Percentiles rank a stretch among this genome's conserved stretches.
Evolutionary conservation across 2,888 invertebrate species (phyloP).

Genomic region (Eupithecia inturbata): DNA sequence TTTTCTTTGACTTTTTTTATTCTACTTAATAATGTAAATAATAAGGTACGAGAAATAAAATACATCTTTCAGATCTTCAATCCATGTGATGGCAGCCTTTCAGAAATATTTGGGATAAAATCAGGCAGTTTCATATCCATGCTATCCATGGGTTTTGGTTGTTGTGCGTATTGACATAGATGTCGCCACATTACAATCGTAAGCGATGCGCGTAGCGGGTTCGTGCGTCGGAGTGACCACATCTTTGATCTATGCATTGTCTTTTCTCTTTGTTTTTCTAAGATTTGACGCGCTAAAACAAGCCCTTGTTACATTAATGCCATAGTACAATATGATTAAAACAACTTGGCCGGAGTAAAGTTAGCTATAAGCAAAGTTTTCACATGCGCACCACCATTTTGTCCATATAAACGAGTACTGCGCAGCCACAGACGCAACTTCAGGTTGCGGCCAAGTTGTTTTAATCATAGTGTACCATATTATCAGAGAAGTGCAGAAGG

Average conservation of each 20-base stretch:
- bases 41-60: not conserved
- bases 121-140: not conserved
- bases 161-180: conserved; percentile 1
- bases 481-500: not conserved
- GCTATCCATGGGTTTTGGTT: not conserved
- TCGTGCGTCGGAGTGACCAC: conserved; percentile 24
- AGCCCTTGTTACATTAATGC: not conserved
- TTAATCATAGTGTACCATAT: too few relatives aligned
- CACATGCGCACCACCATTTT: too few relatives aligned
- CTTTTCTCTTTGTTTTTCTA: not conserved
- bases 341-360: too few relatives aligned
- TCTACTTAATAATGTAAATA: too few relatives aligned
- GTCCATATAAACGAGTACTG: too few relatives aligned
- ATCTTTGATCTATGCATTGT: not conserved
- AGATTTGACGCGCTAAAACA: not conserved
- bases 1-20: not conserved
- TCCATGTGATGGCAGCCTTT: not conserved
- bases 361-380: too few relatives aligned
- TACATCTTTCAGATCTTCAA: not conserved
- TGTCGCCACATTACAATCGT: conserved; percentile 7
- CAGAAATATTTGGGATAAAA: not conserved
- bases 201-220: conserved; percentile 53
- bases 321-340: too few relatives aligned
- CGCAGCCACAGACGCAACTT: too few relatives aligned
- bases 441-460: too few relatives aligned